Conservation (phyloP, 1,140 invertebrate species). For the Acromyrmex heyeri region DNA sequence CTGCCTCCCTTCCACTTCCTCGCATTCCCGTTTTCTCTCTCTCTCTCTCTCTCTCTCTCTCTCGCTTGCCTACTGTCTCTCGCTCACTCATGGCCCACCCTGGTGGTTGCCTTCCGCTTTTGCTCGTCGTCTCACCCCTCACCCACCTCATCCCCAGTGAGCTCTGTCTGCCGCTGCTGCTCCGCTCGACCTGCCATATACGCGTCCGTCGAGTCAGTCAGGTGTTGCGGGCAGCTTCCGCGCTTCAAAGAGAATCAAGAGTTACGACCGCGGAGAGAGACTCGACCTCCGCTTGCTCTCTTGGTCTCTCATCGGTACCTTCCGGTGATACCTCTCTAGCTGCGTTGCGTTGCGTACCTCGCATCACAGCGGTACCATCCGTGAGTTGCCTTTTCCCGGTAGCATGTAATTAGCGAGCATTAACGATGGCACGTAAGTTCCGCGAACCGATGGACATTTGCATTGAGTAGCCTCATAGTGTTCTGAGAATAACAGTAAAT, state of each 20-base stretch:
- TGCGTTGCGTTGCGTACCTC: conserved; percentile 26
- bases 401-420: conserved; percentile 36
- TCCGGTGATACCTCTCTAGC: conserved; percentile 31
- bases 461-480: neutral
- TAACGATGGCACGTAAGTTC: conserved; percentile 16
- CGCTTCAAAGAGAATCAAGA: conserved; percentile 81
- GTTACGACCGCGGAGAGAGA: conserved; percentile 64
- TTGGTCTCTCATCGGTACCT: conserved; percentile 28
- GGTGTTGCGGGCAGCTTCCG: conserved; percentile 81
- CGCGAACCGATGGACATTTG: neutral
- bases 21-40: conserved; percentile 57
- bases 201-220: conserved; percentile 81
- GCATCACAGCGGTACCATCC: conserved; percentile 23
- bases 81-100: conserved; percentile 52
- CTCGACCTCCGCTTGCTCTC: conserved; percentile 38
- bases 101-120: conserved; percentile 52
- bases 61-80: conserved; percentile 45
- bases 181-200: conserved; percentile 72
- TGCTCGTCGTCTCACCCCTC: conserved; percentile 44
- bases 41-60: conserved; percentile 21
- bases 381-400: conserved; percentile 22
- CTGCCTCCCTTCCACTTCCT: conserved; percentile 50
- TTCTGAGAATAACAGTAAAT: neutral
- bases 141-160: conserved; percentile 21
- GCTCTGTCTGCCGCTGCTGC: conserved; percentile 54